Conservation (phyloP, 2,113 vertebrate species). For the Silurus asotus region DNA sequence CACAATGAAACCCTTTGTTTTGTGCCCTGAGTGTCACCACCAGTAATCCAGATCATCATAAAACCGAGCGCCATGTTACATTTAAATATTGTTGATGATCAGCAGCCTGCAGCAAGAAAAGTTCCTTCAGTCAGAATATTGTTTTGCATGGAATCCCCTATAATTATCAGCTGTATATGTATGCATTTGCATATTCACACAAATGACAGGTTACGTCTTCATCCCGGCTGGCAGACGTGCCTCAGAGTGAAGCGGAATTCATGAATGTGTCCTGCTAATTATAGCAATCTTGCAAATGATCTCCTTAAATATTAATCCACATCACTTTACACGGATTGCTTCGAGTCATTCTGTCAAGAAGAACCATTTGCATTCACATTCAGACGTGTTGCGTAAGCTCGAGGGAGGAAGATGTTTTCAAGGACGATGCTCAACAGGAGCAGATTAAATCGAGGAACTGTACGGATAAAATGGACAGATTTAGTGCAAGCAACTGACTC, state of each 20-base stretch:
- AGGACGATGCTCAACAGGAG: neutral
- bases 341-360: conserved; percentile 64
- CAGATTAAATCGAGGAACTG: neutral
- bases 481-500: neutral
- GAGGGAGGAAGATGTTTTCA: neutral
- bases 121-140: conserved; percentile 69
- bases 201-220: conserved; percentile 72
- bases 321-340: conserved; percentile 72
- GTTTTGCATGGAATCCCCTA: conserved; percentile 70
- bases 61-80: conserved; percentile 69
- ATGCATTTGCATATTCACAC: conserved; percentile 70
- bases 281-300: conserved; percentile 77
- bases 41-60: conserved; percentile 69
- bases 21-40: conserved; percentile 60
- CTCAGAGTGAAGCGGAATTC: conserved; percentile 75
- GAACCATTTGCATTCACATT: conserved; percentile 50
- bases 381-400: conserved; percentile 26
- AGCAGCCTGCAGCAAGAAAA: conserved; percentile 66
- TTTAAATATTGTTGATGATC: conserved; percentile 60
- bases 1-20: neutral
- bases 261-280: conserved; percentile 77
- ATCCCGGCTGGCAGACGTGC: conserved; percentile 72
- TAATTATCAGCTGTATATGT: conserved; percentile 72
- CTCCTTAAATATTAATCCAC: conserved; percentile 77
- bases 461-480: no score